Evolutionary conservation across 2,888 invertebrate species (phyloP).

Genomic region (Amiota communis): DNA sequence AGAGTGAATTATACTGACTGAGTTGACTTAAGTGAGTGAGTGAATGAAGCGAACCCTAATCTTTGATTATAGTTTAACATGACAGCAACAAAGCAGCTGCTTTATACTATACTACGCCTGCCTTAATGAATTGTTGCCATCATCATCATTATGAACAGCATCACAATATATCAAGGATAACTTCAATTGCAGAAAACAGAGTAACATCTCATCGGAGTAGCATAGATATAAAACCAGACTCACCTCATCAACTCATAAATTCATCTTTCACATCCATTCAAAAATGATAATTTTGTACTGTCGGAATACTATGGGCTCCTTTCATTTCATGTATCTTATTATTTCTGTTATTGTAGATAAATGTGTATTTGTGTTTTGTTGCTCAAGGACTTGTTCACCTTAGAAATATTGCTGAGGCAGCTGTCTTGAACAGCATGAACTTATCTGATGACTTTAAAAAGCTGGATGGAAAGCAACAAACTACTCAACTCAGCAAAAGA

Average conservation of each 20-base stretch:
- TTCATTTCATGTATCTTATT: too few relatives aligned
- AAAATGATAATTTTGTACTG: too few relatives aligned
- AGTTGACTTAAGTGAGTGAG: not conserved
- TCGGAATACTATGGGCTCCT: too few relatives aligned
- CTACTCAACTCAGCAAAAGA: not conserved
- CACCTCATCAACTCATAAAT: too few relatives aligned
- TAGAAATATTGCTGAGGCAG: not conserved
- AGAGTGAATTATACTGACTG: not conserved
- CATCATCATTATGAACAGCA: too few relatives aligned
- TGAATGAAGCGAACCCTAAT: not conserved
- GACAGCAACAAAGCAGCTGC: conserved; percentile 44
- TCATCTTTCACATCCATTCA: too few relatives aligned
- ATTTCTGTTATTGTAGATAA: conserved; percentile 10
- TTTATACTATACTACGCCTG: conserved; percentile 27
- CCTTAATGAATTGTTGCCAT: conserved; percentile 31
- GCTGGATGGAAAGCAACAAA: too few relatives aligned
- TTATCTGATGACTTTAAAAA: too few relatives aligned
- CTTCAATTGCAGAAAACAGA: too few relatives aligned
- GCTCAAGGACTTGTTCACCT: conserved; percentile 14
- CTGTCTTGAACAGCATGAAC: not conserved
- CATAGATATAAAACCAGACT: too few relatives aligned
- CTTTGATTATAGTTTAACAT: conserved; percentile 23
- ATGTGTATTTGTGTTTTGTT: not conserved
- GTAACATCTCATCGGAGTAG: too few relatives aligned
- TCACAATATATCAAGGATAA: too few relatives aligned